phyloP scores from a whole-genome alignment of 2,797 vertebrate species.

The Paratrypauchen microcephalus region DNA sequence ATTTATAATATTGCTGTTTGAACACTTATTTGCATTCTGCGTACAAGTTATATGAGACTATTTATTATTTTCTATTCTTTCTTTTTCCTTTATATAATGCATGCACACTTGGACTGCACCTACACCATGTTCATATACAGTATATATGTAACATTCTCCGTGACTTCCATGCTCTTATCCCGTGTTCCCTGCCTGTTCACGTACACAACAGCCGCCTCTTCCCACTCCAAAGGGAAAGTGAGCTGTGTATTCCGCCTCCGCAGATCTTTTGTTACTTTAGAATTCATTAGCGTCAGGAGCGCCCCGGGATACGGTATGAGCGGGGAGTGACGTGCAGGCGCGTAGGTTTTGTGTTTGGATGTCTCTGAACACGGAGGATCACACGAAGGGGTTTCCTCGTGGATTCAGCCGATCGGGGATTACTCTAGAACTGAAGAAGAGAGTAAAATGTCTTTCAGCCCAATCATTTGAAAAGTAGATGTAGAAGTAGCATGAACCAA shows the following conservation, averaged over 20 bases:
- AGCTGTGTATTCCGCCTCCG: constrained; percentile 31
- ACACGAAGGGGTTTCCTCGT: constrained; percentile 15
- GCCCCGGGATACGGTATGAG: constrained; percentile 49
- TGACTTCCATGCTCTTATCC: constrained; percentile 5
- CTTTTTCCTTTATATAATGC: background rate
- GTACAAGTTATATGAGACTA: background rate
- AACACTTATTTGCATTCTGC: background rate
- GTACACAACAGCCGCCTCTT: constrained; percentile 30
- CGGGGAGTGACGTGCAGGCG: constrained; percentile 31
- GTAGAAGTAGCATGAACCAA: no score
- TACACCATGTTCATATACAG: no score
- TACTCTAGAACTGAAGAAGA: background rate
- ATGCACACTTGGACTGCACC: background rate
- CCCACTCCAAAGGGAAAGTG: constrained; percentile 31
- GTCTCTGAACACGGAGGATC: constrained; percentile 2
- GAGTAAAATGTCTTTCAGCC: no score
- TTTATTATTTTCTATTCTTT: background rate
- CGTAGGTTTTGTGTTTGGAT: constrained; percentile 4
- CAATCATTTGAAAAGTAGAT: no score
- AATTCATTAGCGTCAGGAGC: constrained; percentile 70
- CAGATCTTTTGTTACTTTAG: constrained; percentile 59
- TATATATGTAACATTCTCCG: background rate
- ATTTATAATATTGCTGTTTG: no score
- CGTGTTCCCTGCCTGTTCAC: constrained; percentile 22
- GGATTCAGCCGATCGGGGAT: constrained; percentile 8